Conservation (phyloP, 2,888 invertebrate species). For the Nesidiocoris tenuis region DNA sequence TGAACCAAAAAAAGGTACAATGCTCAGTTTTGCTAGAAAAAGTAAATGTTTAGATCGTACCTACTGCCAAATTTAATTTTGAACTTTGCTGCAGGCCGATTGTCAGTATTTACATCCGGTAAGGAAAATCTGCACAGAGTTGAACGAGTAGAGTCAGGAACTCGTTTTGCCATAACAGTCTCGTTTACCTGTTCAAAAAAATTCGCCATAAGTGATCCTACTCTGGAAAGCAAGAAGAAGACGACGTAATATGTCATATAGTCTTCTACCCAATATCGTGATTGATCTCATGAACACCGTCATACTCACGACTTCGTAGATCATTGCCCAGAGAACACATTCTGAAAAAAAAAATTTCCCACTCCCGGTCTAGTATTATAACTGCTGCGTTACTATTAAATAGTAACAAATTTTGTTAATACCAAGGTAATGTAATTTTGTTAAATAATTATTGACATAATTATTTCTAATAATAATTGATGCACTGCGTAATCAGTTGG, state of each 20-base stretch:
- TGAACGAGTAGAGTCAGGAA: constrained; percentile 73
- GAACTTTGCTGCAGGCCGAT: constrained; percentile 59
- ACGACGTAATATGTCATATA: constrained; percentile 2
- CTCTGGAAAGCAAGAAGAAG: constrained; percentile 8
- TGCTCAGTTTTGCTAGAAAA: too few relatives aligned
- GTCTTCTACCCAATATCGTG: background rate
- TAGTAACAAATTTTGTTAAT: too few relatives aligned
- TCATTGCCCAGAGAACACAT: too few relatives aligned
- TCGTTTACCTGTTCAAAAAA: constrained; percentile 80
- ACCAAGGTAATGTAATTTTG: too few relatives aligned
- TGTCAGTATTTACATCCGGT: constrained; percentile 84
- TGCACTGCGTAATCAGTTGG: too few relatives aligned
- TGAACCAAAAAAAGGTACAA: constrained; percentile 73
- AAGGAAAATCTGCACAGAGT: constrained; percentile 81
- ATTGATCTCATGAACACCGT: background rate
- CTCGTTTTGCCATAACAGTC: constrained; percentile 78
- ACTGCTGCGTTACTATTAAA: too few relatives aligned
- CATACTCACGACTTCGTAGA: too few relatives aligned
- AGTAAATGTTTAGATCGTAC: too few relatives aligned
- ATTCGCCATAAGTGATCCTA: constrained; percentile 66
- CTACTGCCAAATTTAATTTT: background rate
- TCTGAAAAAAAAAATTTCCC: too few relatives aligned
- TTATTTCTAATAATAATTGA: too few relatives aligned
- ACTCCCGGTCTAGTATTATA: too few relatives aligned
- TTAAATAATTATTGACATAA: too few relatives aligned